Evolutionary conservation across 2,888 invertebrate genomes (phyloP), one percentile per base, ranked within the genome.

Genomic region (Petrolisthes manimaculis): DNA sequence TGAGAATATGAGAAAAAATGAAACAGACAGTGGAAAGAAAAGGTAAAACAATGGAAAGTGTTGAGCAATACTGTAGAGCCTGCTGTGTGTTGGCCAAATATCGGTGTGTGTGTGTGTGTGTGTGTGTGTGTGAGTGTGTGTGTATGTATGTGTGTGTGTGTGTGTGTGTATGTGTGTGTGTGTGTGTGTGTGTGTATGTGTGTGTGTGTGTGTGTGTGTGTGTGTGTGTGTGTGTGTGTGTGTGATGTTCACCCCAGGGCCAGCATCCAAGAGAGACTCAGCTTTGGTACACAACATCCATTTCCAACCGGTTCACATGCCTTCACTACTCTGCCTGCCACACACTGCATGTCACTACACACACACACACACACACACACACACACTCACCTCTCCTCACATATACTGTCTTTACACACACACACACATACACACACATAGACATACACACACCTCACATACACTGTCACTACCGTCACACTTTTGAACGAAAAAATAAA

Each of bases 101-200:
- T 53, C 14, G 14, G 18, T 79, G 12, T 53, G 24, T 79, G 54
- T 79, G 54, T 79, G 51, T 82, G 67, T 81, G 67, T 81, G 81
- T 81, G 81, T 81, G 37, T 81, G 81, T 81, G 81, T 81, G 61
- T 81, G 81, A 56, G 81, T 81, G 61, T 81, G 81, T 81, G 61
- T 81, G 61, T 81, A 61, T 81, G 81, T 81, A 6, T 81, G 81
- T 81, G 37, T 56, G 81, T 81, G 37, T 81, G 81, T 56, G 81
- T 81, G 56, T 81, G 81, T 56, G 61, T 81, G 61, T 81, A 24
- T 56, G 61, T 81, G 24, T 81, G 61, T 56, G 61, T 81, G 81
- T 18, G 56, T 81, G 61, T 81, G 24, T 56, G 24, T 81, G 61
- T 81, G 37, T 81, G 61, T 81, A n/a, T 81, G 61, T 81, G 37